Percentiles rank a stretch among this genome's conserved stretches.
phyloP scores from a whole-genome alignment of 2,113 vertebrate species.

The Actenoides hombroni region DNA sequence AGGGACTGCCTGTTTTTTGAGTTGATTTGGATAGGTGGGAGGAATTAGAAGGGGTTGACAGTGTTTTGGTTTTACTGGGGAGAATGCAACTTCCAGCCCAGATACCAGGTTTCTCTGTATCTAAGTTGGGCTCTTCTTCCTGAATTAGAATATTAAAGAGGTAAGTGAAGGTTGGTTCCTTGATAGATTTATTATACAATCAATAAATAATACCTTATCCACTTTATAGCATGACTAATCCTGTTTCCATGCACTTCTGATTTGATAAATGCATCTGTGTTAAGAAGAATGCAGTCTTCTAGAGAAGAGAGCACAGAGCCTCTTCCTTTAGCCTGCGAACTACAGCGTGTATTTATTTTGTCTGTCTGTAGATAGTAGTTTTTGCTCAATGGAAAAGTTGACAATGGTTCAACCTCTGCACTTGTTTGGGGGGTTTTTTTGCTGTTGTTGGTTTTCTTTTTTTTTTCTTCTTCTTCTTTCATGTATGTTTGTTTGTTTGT shows the following conservation, averaged over 20 bases:
- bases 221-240: accelerated
- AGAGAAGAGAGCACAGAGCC: background rate
- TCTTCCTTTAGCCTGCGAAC: background rate
- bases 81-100: background rate
- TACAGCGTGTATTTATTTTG: background rate
- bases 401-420: background rate
- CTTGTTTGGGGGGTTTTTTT: too few species aligned
- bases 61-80: background rate
- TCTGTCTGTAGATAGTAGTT: background rate
- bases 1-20: background rate
- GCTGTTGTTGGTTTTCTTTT: background rate
- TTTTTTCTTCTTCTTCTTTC: background rate
- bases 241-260: background rate
- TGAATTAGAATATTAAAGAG: background rate
- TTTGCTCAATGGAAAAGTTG: background rate
- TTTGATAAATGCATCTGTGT: background rate
- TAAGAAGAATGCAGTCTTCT: background rate
- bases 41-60: background rate
- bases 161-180: background rate
- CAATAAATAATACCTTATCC: background rate
- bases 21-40: background rate
- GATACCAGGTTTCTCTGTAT: background rate
- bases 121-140: background rate
- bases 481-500: background rate
- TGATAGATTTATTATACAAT: background rate